Evolutionary conservation across 2,113 vertebrate genomes (phyloP), one percentile per base, ranked within the genome.

Genomic region (Catharus minimus): DNA sequence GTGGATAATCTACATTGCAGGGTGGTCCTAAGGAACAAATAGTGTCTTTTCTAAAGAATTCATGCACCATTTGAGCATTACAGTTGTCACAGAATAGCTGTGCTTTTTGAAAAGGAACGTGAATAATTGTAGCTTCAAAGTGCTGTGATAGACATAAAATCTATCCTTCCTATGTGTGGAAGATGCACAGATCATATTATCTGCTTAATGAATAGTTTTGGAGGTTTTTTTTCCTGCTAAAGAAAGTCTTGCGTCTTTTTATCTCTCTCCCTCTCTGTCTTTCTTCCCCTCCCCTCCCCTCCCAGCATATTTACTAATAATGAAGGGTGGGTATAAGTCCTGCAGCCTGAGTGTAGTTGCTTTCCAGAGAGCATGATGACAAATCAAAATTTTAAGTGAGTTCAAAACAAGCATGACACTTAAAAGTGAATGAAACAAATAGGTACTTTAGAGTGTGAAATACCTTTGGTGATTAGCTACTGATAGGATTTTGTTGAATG

Each of bases 121-220:
- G 74, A 93, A 46, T 90, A 93, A 87, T n/a, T 67, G 61, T 53
- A 77, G 76, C 50, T 61, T 22, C 60, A 50, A 68, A 94, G 58
- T 79, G 30, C 55, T 87, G 39, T 79, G 39, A 89, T 71, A 41
- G 62, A 58, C 47, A 80, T 66, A 76, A 92, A 96, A 86, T 88
- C 69, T 84, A 49, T 82, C 43, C 62, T 65, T 32, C 50, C 73
- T 71, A 69, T 76, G 41, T 41, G 28, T 7, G 32, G 55, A 82
- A 64, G 43, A 66, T 41, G n/a, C 9, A 88, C 3, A 11, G 58
- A 66, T 86, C 6, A 82, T 90, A 93, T 88, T 23, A 3, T 72
- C 16, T 33, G 16, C 46, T 13, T 50, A 88, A 66, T 11, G 2
- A 21, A 19, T 1, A 33, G 24, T n/a, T 81, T 24, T 24, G 38